phyloP scores from a whole-genome alignment of 2,113 vertebrate species.

The Toxotes chatareus region DNA sequence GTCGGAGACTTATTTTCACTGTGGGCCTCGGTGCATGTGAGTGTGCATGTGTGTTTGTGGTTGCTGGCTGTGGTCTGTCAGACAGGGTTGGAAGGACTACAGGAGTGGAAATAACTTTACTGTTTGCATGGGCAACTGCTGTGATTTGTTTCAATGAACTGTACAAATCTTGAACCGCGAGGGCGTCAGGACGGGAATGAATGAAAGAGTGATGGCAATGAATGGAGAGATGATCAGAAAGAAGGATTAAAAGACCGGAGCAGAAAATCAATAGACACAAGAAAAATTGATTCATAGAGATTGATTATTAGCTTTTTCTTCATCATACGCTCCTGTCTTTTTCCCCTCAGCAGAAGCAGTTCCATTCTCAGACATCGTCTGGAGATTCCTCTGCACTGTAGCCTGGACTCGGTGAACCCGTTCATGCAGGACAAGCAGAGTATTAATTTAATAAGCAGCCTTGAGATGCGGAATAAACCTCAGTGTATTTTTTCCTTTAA shows the following conservation, averaged over 20 bases:
- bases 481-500: constrained; percentile 37
- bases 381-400: constrained; percentile 6
- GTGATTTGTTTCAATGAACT: constrained; percentile 68
- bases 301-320: constrained; percentile 28
- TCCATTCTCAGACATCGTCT: constrained; percentile 22
- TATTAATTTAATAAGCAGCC: constrained; percentile 74
- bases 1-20: constrained; percentile 68
- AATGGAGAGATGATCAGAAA: constrained; percentile 44
- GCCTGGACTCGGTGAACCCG: constrained; percentile 62
- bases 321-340: constrained; percentile 11
- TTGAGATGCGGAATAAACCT: constrained; percentile 50
- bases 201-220: constrained; percentile 51
- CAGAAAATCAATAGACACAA: constrained; percentile 40
- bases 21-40: constrained; percentile 51
- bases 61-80: constrained; percentile 68
- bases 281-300: constrained; percentile 36
- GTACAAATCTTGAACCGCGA: constrained; percentile 44
- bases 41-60: constrained; percentile 66
- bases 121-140: constrained; percentile 70
- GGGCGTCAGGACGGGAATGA: constrained; percentile 18
- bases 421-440: constrained; percentile 60
- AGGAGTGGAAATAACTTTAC: constrained; percentile 74
- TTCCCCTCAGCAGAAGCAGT: background rate
- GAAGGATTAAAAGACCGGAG: constrained; percentile 25
- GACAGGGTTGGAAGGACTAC: constrained; percentile 64